Conservation (phyloP, 30 jellyfish, hydroid and myxozoan species). For the Hydra vulgaris region DNA sequence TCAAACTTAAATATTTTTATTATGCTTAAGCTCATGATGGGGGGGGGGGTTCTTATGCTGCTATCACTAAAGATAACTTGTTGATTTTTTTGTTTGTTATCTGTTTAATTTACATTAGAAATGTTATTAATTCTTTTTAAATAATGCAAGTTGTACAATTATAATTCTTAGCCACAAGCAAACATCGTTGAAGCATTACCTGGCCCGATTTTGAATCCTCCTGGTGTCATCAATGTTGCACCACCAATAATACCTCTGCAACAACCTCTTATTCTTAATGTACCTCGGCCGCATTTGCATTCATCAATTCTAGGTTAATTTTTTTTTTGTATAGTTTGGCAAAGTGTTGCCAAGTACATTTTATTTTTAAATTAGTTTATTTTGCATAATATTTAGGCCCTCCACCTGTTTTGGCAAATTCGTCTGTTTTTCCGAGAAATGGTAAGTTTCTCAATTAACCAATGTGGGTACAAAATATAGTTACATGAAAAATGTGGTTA, state of each 20-base stretch:
- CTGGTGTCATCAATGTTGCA: neutral
- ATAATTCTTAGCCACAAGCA: neutral
- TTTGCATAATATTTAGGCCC: neutral
- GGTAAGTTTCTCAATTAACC: neutral
- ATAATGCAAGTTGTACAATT: no score
- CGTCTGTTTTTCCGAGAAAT: neutral
- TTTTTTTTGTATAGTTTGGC: no score
- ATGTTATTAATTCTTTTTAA: no score
- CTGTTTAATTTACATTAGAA: no score
- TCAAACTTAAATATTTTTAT: no score
- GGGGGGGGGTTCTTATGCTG: no score
- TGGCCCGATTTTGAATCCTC: neutral
- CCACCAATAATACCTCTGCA: neutral
- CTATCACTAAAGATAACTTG: no score
- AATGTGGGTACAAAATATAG: no score
- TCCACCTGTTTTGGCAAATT: neutral
- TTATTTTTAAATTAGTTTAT: no score
- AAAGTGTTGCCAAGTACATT: neutral
- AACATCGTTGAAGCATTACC: neutral
- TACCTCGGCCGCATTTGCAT: conserved; percentile 6
- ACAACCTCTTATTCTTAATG: neutral
- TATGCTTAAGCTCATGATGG: no score
- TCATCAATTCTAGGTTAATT: neutral
- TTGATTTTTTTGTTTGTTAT: no score
- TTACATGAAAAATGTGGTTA: no score